phyloP scores from a whole-genome alignment of 1,140 invertebrate genomes.

The Listronotus bonariensis region DNA sequence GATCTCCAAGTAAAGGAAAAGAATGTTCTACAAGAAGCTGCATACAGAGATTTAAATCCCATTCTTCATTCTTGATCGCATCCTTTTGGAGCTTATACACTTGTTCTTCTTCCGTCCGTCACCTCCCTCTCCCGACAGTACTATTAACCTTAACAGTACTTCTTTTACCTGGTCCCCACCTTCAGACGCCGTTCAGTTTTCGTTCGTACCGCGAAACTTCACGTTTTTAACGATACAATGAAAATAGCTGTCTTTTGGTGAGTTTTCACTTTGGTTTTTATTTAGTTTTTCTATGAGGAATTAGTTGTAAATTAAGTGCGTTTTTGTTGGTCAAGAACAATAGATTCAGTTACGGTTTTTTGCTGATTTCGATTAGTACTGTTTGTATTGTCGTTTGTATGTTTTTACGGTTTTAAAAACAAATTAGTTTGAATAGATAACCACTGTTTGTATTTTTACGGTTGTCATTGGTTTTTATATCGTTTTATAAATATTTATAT shows the following conservation, averaged over 20 bases:
- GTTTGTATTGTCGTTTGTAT: too few relatives aligned
- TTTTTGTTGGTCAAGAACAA: background rate
- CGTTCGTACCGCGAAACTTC: constrained; percentile 29
- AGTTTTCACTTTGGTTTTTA: constrained; percentile 17
- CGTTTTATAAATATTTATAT: too few relatives aligned
- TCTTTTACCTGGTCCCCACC: constrained; percentile 33
- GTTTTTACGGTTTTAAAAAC: too few relatives aligned
- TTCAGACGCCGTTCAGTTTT: constrained; percentile 15
- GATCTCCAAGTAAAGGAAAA: constrained; percentile 2
- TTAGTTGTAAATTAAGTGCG: background rate
- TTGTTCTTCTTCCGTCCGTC: constrained; percentile 15
- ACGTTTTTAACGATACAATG: constrained; percentile 28
- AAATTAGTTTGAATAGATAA: too few relatives aligned
- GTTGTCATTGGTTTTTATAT: too few relatives aligned
- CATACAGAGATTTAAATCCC: too few relatives aligned
- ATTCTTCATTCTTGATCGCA: background rate
- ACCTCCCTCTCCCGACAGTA: background rate
- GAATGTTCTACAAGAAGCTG: background rate
- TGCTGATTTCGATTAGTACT: too few relatives aligned
- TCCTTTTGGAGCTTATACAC: constrained; percentile 23
- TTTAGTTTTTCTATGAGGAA: background rate
- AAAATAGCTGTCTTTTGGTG: constrained; percentile 32
- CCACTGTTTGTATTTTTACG: too few relatives aligned
- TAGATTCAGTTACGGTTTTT: too few relatives aligned
- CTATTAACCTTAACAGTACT: constrained; percentile 25